These are phyloP conservation scores for Diadema setosum DNA, from an alignment of 35 echinoderm and acorn worm genomes.

Conservation along the genomic window DNA sequence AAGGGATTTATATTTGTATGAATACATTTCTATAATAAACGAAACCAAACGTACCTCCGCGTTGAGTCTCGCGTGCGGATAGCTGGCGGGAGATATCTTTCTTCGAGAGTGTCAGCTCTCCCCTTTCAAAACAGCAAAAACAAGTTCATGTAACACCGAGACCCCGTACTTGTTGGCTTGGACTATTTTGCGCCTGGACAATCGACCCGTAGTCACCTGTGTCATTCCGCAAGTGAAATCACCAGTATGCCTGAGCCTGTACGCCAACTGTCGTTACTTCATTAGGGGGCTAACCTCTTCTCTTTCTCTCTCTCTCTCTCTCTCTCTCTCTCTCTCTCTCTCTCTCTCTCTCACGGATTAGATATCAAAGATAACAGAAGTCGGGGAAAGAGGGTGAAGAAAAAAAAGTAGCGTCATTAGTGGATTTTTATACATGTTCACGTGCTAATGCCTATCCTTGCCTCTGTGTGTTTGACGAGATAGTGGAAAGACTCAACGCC, in stretches of 20 bases:
- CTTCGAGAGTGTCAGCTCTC: too few relatives aligned
- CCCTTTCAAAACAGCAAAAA: too few relatives aligned
- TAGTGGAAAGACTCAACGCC: not conserved
- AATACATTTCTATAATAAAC: slow-evolving; percentile 1
- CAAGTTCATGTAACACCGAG: too few relatives aligned
- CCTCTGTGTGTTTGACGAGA: not conserved
- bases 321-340: not conserved
- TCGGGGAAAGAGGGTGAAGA: too few relatives aligned
- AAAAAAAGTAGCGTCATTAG: not conserved
- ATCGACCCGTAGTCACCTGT: too few relatives aligned
- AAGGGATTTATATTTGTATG: slow-evolving; percentile 7
- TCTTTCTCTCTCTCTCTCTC: not conserved
- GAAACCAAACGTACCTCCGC: not conserved
- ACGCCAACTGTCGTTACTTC: too few relatives aligned
- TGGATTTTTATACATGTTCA: slow-evolving; percentile 6
- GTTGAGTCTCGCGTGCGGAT: not conserved
- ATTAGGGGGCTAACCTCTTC: not conserved
- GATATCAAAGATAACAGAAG: not conserved
- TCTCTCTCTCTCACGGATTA: not conserved
- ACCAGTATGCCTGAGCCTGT: too few relatives aligned
- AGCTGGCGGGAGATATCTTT: not conserved
- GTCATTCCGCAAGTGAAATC: too few relatives aligned
- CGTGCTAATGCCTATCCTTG: not conserved
- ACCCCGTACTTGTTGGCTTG: too few relatives aligned
- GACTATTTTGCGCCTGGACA: too few relatives aligned